phyloP scores from a whole-genome alignment of 2,888 invertebrate species.

The Syritta pipiens region DNA sequence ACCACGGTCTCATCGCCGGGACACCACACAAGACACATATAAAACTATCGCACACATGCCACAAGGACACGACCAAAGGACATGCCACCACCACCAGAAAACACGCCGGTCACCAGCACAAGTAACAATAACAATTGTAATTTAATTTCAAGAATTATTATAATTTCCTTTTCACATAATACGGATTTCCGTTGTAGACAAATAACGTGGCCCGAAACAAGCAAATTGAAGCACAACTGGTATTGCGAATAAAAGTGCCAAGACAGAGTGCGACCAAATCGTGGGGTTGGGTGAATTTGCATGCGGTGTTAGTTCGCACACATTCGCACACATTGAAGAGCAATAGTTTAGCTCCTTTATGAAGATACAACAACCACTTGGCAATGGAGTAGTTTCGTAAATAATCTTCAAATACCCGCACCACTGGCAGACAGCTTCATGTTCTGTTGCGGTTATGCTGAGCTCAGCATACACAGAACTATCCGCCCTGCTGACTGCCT shows the following conservation, averaged over 20 bases:
- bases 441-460: conserved; percentile 10
- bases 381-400: conserved; percentile 51
- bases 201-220: conserved; percentile 39
- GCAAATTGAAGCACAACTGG: conserved; percentile 43
- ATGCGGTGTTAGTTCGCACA: conserved; percentile 25
- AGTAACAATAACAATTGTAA: conserved; percentile 49
- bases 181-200: conserved; percentile 56
- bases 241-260: conserved; percentile 53
- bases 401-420: conserved; percentile 45
- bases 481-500: background rate
- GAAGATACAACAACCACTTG: conserved; percentile 30
- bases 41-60: too few relatives aligned
- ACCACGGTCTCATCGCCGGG: too few relatives aligned
- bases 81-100: background rate
- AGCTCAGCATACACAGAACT: background rate
- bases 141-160: conserved; percentile 63
- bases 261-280: too few relatives aligned
- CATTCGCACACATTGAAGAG: too few relatives aligned
- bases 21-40: too few relatives aligned
- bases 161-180: conserved; percentile 60
- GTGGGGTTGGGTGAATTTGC: conserved; percentile 48
- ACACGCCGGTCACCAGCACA: background rate
- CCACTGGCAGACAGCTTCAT: conserved; percentile 34
- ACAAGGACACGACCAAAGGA: background rate
- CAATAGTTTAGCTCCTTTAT: conserved; percentile 36